Base-by-base conservation (phyloP, 2,113 vertebrate species). In the Chloropsis cyanopogon region DNA sequence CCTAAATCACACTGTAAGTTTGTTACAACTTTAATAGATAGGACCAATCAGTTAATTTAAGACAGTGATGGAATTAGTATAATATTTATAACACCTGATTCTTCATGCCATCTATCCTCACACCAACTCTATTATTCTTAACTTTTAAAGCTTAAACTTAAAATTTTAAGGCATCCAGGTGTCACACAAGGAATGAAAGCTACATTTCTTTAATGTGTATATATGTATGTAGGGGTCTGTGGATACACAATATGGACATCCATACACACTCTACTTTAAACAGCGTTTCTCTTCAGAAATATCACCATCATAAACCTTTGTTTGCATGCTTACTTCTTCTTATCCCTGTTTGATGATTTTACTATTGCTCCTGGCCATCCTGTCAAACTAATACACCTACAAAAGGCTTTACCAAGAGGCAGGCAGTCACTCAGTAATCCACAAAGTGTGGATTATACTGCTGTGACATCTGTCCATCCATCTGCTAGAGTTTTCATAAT, bases 381-480 rank as follows among this genome's bases (percentile, higher is more conserved):
- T 42, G 59, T 70, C 87, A 82, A 69, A 94, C 91, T 56, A 25
- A 70, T 82, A 94, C 88, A 97, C 95, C 96, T 97, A 95, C 15
- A 91, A 94, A 96, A 92, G 35, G 33, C 71, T 94, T 95, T 97
- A 93, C 91, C 37, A 15, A 96, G 82, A 97, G 95, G 80, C 90
- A 96, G 82, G 75, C 84, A 80, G n/a, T 80, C 92, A 91, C 85
- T 97, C 29, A 44, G 79, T 80, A 90, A 93, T 93, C 93, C 91
- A 90, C 76, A 84, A 97, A 37, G 37, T 37, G 37, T 37, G 37
- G 37, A 97, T 96, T 96, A 92, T 92, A 97, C 95, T 96, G 96
- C 96, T 97, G 88, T 96, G 95, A 96, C 97, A 98, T 97, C 98
- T 98, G 98, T 96, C 97, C 16, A 17, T 96, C 94, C 98, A 98